Evolutionary conservation across 1,140 invertebrate genomes (phyloP).

Genomic region (Bombyx mandarina): DNA sequence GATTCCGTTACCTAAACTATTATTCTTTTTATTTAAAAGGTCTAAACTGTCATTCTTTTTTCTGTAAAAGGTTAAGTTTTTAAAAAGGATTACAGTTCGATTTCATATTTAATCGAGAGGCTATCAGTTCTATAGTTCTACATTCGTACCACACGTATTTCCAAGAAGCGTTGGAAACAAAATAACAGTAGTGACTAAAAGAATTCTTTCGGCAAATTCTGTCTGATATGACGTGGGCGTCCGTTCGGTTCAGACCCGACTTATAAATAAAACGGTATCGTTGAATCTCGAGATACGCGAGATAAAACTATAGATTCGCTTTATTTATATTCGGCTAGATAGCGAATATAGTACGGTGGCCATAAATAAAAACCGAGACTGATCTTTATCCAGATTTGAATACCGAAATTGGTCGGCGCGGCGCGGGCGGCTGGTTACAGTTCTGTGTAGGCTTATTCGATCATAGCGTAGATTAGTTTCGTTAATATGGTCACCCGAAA

Average conservation of each 20-base stretch:
- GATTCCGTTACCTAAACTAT: too few species aligned
- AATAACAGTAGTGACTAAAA: too few species aligned
- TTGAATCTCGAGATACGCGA: conserved; percentile 32
- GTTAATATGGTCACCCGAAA: too few species aligned
- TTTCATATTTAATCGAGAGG: too few species aligned
- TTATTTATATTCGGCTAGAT: conserved; percentile 41
- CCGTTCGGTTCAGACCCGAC: conserved; percentile 10
- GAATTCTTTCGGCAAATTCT: conserved; percentile 2
- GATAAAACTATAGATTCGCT: conserved; percentile 39
- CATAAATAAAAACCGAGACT: conserved; percentile 45
- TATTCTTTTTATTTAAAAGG: too few species aligned
- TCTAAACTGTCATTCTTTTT: too few species aligned
- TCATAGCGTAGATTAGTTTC: neutral
- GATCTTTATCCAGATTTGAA: conserved; percentile 31
- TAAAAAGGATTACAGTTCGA: too few species aligned
- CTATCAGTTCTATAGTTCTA: too few species aligned
- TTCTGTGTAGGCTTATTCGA: conserved; percentile 5
- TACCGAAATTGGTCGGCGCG: conserved; percentile 30
- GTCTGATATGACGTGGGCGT: conserved; percentile 23
- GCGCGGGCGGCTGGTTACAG: too few species aligned
- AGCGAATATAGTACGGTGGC: conserved; percentile 25
- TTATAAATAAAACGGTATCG: conserved; percentile 41
- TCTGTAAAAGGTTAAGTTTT: too few species aligned
- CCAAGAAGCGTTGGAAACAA: too few species aligned
- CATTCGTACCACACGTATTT: too few species aligned